Base-by-base conservation (phyloP, 2,797 vertebrate species). In the Coranthus polyacanthus region DNA sequence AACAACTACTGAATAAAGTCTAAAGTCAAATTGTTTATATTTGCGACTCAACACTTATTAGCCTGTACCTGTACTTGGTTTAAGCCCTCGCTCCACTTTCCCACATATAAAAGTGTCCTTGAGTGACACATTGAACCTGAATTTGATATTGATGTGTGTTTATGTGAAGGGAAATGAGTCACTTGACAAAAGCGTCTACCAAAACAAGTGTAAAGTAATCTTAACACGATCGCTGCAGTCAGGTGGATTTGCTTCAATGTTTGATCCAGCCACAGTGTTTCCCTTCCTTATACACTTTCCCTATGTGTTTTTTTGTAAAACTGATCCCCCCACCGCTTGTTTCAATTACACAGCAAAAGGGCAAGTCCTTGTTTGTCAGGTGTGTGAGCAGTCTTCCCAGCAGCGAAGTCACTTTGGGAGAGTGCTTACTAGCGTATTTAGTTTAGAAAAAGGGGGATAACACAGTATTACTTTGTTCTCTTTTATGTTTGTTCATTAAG, bases 391-490 rank as follows among this genome's bases (percentile, higher is more conserved):
- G 17, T 72, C 21, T 54, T 71, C 13, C 38, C 58, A 70, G 24
- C 20, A 24, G 7, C 54, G 32, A 62, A 39, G 36, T 74, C 65
- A 67, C 26, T 41, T 5, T 50, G 50, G 79, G 59, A 69, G 56
- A 70, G 21, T 62, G 49, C 34, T 68, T 41, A 44, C 17, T 12
- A 74, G 81, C 6, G 24, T 26, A 6, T 26, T 26, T 26, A 26
- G 24, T 26, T 26, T 26, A 26, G 24, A 26, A 3, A 26, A 26
- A 17, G 5, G 8, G 34, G 9, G 3, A 26, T 2, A 8, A 20
- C 3, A 4, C 16, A 6, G 18, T 17, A 16, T 34, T 15, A 12
- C 13, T 69, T 46, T 17, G 17, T 47, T 56, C 8, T 24, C 13
- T 16, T 46, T n/a, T 51, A 11, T 37, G 16, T 42, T 66, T 4